A percentile compares a stretch with the other conserved stretches of the same genome.
Conservation (phyloP, 2,888 invertebrate species). For the Lutraria lutraria region DNA sequence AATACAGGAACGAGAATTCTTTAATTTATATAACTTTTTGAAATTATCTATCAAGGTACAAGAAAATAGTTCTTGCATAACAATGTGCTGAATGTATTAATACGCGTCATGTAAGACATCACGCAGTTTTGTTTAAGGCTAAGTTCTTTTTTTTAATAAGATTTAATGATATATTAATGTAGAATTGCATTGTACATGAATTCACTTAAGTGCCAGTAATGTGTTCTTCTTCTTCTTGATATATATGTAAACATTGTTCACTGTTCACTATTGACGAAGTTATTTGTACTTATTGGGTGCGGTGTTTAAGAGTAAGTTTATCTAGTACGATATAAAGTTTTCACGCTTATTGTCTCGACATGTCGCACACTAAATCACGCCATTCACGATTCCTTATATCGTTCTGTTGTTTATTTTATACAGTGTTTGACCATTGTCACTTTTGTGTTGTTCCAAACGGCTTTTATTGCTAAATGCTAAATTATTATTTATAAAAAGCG, state of each 20-base stretch:
- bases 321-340: too few relatives aligned
- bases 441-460: too few relatives aligned
- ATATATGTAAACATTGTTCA: background rate
- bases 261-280: background rate
- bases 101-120: background rate
- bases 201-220: conserved; percentile 1
- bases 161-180: background rate
- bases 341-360: too few relatives aligned
- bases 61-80: background rate
- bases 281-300: too few relatives aligned
- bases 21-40: background rate
- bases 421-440: too few relatives aligned
- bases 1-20: background rate
- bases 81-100: background rate
- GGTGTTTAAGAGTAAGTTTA: too few relatives aligned
- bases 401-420: too few relatives aligned
- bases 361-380: too few relatives aligned
- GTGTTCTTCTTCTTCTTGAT: background rate
- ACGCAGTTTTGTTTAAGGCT: background rate
- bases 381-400: too few relatives aligned
- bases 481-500: too few relatives aligned
- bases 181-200: background rate
- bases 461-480: too few relatives aligned
- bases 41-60: background rate
- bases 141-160: background rate